Conservation (phyloP, 2,797 vertebrate species). For the Enteromius argenteus region DNA sequence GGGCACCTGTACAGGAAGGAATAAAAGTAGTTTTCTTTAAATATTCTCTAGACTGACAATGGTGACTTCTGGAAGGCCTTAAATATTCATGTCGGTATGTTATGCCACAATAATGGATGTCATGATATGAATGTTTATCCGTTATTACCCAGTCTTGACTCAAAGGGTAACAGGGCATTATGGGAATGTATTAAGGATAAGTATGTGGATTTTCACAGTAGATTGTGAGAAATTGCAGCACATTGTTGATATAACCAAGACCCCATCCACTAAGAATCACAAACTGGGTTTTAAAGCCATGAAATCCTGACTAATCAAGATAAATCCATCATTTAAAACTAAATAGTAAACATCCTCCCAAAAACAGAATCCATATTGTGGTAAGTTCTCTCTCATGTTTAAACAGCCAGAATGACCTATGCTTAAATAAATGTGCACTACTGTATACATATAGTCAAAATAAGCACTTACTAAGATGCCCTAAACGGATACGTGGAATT, state of each 20-base stretch:
- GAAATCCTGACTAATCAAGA: conserved; percentile 28
- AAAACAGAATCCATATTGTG: conserved; percentile 33
- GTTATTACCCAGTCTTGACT: conserved; percentile 28
- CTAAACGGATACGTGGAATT: conserved; percentile 17
- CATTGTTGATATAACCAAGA: conserved; percentile 39
- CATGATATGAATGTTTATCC: conserved; percentile 41
- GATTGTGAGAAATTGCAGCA: conserved; percentile 53
- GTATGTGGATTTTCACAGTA: conserved; percentile 56
- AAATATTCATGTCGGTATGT: conserved; percentile 62
- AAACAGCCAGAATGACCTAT: conserved; percentile 55
- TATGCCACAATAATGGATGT: conserved; percentile 54
- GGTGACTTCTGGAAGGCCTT: conserved; percentile 54
- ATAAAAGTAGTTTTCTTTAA: conserved; percentile 18
- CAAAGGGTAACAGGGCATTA: conserved; percentile 39
- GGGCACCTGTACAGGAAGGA: conserved; percentile 59
- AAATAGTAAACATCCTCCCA: neutral
- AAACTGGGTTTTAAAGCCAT: conserved; percentile 33
- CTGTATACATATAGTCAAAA: conserved; percentile 40
- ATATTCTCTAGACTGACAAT: conserved; percentile 30
- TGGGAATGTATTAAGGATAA: conserved; percentile 55
- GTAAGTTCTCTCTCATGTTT: conserved; percentile 56
- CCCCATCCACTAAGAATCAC: conserved; percentile 11
- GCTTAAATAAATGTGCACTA: conserved; percentile 42
- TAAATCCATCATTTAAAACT: conserved; percentile 3
- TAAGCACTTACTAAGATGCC: conserved; percentile 27